Conservation (phyloP, 2,888 invertebrate genomes). For the Bhutanitis thaidina region DNA sequence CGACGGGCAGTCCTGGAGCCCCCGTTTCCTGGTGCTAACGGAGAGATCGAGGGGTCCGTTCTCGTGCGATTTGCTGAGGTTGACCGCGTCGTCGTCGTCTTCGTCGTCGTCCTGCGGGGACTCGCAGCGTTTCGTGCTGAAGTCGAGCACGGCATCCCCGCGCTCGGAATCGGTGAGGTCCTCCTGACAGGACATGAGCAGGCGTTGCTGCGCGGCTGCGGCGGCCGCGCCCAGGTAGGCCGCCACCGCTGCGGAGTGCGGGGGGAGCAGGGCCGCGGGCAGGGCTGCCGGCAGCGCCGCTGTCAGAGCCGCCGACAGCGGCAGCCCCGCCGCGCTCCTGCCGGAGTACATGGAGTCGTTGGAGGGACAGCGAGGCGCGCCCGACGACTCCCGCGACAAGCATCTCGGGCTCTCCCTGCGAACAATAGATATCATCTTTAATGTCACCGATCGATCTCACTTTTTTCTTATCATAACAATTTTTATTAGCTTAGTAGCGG, state of each 20-base stretch:
- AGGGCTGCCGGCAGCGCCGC: slow-evolving; percentile 84
- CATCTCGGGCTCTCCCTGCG: slow-evolving; percentile 91
- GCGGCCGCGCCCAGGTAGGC: slow-evolving; percentile 88
- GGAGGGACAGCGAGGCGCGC: slow-evolving; percentile 86
- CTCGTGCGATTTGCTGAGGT: slow-evolving; percentile 84
- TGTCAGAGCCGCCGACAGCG: slow-evolving; percentile 81
- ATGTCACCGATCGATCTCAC: too few relatives aligned
- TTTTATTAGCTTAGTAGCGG: too few relatives aligned
- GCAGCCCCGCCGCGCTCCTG: slow-evolving; percentile 75
- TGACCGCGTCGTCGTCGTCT: slow-evolving; percentile 83
- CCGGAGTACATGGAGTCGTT: slow-evolving; percentile 88
- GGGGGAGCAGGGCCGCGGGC: slow-evolving; percentile 85
- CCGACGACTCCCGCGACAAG: slow-evolving; percentile 89
- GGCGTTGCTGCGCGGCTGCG: slow-evolving; percentile 87
- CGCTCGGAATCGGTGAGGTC: slow-evolving; percentile 82
- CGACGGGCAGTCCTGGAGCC: slow-evolving; percentile 81
- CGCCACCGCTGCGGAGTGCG: slow-evolving; percentile 90
- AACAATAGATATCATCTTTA: slow-evolving; percentile 52
- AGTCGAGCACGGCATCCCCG: slow-evolving; percentile 85
- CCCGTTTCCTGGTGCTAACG: slow-evolving; percentile 86
- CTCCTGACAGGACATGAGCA: slow-evolving; percentile 88
- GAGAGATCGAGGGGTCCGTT: slow-evolving; percentile 90
- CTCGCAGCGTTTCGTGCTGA: slow-evolving; percentile 85
- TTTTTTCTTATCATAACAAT: too few relatives aligned
- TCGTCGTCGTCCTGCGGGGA: slow-evolving; percentile 75